phyloP scores from a whole-genome alignment of 1,140 invertebrate genomes.

The Laupala kohalensis region DNA sequence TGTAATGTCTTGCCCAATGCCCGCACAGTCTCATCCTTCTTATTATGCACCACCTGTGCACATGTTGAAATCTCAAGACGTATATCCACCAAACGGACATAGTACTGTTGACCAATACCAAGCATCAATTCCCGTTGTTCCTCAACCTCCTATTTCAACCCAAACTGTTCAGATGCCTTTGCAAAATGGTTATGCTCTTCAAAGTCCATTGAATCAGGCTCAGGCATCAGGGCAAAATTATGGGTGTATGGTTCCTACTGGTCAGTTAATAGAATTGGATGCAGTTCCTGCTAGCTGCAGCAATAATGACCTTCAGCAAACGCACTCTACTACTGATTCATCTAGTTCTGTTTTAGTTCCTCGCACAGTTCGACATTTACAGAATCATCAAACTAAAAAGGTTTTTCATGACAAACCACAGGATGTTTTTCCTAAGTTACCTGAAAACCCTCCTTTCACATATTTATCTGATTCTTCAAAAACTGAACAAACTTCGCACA shows the following conservation, averaged over 20 bases:
- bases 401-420: background rate
- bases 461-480: background rate
- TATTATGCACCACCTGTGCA: background rate
- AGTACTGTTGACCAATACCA: background rate
- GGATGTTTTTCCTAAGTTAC: background rate
- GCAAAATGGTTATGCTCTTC: slow-evolving; percentile 14
- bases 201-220: slow-evolving; percentile 3
- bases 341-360: slow-evolving; percentile 3
- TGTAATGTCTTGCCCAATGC: slow-evolving; percentile 1
- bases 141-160: background rate
- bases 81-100: slow-evolving; percentile 8
- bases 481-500: slow-evolving; percentile 24
- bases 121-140: background rate
- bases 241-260: slow-evolving; percentile 18
- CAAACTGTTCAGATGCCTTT: slow-evolving; percentile 8
- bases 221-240: slow-evolving; percentile 14
- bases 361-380: slow-evolving; percentile 1
- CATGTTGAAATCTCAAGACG: slow-evolving; percentile 3
- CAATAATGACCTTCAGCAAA: slow-evolving; percentile 6
- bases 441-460: background rate
- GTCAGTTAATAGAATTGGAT: slow-evolving; percentile 56
- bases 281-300: slow-evolving; percentile 26
- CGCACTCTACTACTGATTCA: slow-evolving; percentile 7
- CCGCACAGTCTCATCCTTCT: background rate
- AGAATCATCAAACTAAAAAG: background rate